Conservation (phyloP, 1,140 invertebrate genomes). For the Drosophila kurseongensis region DNA sequence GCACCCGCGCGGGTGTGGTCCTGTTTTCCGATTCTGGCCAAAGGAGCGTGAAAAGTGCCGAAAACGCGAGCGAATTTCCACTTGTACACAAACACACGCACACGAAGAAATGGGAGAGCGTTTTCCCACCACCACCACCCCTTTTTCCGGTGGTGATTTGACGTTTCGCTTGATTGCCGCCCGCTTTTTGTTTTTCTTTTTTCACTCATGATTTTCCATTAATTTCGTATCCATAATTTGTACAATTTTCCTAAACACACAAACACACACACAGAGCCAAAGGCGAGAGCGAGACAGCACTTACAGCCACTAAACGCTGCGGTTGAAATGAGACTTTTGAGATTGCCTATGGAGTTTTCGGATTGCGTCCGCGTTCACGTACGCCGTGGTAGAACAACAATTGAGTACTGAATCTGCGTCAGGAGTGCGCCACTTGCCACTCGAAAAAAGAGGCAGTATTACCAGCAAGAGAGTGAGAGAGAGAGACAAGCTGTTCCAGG, state of each 20-base stretch:
- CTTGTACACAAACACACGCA: not conserved
- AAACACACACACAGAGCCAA: constrained; percentile 3
- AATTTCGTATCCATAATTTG: constrained; percentile 26
- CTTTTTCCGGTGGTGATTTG: constrained; percentile 1
- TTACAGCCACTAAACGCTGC: constrained; percentile 50
- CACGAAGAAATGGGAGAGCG: constrained; percentile 14
- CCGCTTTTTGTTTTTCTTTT: constrained; percentile 33
- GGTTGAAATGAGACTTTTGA: constrained; percentile 20
- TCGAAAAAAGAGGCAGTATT: constrained; percentile 31
- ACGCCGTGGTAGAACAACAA: constrained; percentile 78
- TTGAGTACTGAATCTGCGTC: constrained; percentile 80
- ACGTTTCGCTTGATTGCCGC: constrained; percentile 39
- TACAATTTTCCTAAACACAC: constrained; percentile 19
- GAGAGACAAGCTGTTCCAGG: constrained; percentile 1
- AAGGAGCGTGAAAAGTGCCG: constrained; percentile 22
- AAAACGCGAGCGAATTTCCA: constrained; percentile 41
- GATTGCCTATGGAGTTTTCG: constrained; percentile 14
- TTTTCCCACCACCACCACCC: constrained; percentile 1
- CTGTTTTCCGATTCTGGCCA: constrained; percentile 39
- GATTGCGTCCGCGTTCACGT: constrained; percentile 69
- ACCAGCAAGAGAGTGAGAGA: not conserved
- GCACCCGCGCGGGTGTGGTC: constrained; percentile 73
- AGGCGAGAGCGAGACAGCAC: constrained; percentile 22
- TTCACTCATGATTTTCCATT: constrained; percentile 12
- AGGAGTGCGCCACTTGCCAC: constrained; percentile 51